These are phyloP conservation scores for Lypha dubia DNA, from an alignment of 2,888 invertebrate species.

Conservation along the genomic window DNA sequence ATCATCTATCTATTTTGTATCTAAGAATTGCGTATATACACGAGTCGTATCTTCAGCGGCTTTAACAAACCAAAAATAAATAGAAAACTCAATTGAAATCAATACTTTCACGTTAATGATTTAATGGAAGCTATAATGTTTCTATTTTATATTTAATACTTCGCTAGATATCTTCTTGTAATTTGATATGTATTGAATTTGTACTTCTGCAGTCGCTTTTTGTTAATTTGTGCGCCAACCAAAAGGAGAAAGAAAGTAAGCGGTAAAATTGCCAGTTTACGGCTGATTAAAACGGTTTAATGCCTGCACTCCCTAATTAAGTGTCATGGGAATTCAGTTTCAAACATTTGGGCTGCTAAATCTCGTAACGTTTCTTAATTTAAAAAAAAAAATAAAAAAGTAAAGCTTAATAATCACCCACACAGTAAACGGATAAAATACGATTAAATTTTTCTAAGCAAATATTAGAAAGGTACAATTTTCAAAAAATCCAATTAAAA, in stretches of 20 bases:
- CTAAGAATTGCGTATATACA: slow-evolving; percentile 4
- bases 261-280: neutral
- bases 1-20: slow-evolving; percentile 32
- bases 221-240: neutral
- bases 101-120: slow-evolving; percentile 37
- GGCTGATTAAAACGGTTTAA: neutral
- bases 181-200: slow-evolving; percentile 28
- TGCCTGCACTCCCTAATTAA: slow-evolving; percentile 5
- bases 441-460: no score
- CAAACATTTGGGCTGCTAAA: neutral
- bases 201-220: neutral
- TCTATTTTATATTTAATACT: slow-evolving; percentile 12
- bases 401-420: neutral
- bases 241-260: neutral
- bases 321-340: slow-evolving; percentile 10
- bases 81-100: slow-evolving; percentile 30
- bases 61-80: slow-evolving; percentile 4
- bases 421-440: no score
- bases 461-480: no score
- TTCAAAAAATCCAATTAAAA: no score
- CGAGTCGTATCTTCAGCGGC: neutral
- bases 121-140: slow-evolving; percentile 9
- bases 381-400: neutral
- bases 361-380: neutral
- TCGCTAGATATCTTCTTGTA: slow-evolving; percentile 28